Evolutionary conservation across 2,113 vertebrate species (phyloP).

Genomic region (Poeciliopsis occidentalis): DNA sequence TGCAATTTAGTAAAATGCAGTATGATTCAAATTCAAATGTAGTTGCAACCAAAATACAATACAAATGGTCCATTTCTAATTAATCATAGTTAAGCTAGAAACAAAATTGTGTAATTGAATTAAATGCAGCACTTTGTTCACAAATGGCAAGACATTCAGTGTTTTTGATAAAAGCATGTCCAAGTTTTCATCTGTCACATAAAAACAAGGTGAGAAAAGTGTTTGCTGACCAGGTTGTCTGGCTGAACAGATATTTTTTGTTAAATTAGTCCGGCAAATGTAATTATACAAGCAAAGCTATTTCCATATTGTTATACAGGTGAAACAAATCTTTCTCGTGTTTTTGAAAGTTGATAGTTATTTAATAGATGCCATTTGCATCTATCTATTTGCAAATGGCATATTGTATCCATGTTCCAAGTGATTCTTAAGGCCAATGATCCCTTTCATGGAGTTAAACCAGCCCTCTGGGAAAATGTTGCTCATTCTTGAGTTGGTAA

Average conservation of each 20-base stretch:
- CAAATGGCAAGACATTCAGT: background rate
- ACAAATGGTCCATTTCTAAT: background rate
- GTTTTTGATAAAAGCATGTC: background rate
- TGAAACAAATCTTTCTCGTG: background rate
- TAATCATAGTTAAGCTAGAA: background rate
- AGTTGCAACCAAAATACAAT: background rate
- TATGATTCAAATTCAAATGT: background rate
- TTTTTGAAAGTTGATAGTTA: background rate
- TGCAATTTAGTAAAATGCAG: background rate
- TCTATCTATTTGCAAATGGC: background rate
- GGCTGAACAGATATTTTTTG: background rate
- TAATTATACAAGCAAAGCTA: no score
- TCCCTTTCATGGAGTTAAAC: background rate
- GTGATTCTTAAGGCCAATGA: background rate
- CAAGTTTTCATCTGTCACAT: background rate
- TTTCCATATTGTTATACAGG: background rate
- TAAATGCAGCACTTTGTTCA: background rate
- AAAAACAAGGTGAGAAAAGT: background rate
- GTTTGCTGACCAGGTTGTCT: background rate
- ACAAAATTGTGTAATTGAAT: background rate
- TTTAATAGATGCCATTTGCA: background rate
- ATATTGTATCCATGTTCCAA: background rate
- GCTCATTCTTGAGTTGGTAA: background rate
- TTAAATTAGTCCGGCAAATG: background rate
- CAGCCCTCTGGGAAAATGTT: background rate